Base-by-base conservation (phyloP, 2,797 vertebrate species). In the Limosa lapponica region DNA sequence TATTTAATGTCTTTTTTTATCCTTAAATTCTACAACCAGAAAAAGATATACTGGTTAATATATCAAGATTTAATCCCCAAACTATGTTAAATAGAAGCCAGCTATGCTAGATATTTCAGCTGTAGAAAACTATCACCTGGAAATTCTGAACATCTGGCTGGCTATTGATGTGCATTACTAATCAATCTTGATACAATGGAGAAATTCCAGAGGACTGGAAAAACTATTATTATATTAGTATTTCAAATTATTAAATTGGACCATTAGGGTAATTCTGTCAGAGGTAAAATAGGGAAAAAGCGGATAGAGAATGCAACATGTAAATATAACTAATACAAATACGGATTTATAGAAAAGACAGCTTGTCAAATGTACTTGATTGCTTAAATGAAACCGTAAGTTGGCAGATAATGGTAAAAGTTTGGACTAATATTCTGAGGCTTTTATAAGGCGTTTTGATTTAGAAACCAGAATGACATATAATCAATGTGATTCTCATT, bases 401-500 rank as follows among this genome's bases (percentile, higher is more conserved):
- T 78, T 94, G 94, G 82, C 93, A 93, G 36, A 67, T 80, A 92
- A 95, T 64, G 43, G 74, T 83, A 91, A 83, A 91, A 83, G 58
- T 91, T 67, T 71, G 66, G 58, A 91, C 49, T 93, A 59, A 89
- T 91, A 91, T 77, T 89, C 82, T 91, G 91, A 92, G 70, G 89
- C 84, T 92, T 94, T 94, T 91, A 82, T 18, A 78, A 89, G 64
- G 86, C 61, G 7, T 85, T 95, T 91, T 94, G 82, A 96, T 94
- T 93, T 96, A 95, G 90, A 89, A 96, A 94, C 78, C 78, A 82
- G 90, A 87, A 92, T 2, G 87, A 90, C 93, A 87, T 24, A 87
- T 90, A 96, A 96, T 96, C 93, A 94, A 92, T 95, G 37, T 70
- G 46, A 57, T 64, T 90, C 89, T 92, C 62, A 90, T 96, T 95